Percentiles rank a stretch among this genome's conserved stretches.
Conservation (phyloP, 2,797 vertebrate genomes). For the Sebastes goodei region DNA sequence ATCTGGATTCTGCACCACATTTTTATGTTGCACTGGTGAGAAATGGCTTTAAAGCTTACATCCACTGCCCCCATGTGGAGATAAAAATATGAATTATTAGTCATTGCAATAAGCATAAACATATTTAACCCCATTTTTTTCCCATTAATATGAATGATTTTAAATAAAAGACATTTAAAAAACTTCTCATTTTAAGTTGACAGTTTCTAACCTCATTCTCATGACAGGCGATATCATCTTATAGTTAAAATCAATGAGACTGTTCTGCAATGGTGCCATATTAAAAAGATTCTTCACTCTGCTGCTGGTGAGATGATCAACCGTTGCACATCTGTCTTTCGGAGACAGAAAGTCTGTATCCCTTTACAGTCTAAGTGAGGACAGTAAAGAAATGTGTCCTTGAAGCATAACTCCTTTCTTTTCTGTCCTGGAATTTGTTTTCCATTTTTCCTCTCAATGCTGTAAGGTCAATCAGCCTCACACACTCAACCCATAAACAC, state of each 20-base stretch:
- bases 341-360: slow-evolving; percentile 7
- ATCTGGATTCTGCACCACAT: no score
- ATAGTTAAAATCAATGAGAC: slow-evolving; percentile 33
- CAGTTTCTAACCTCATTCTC: neutral
- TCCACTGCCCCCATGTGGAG: no score
- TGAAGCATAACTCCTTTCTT: neutral
- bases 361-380: neutral
- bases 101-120: neutral
- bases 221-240: neutral
- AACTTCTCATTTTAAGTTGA: neutral
- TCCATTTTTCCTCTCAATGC: neutral
- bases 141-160: neutral
- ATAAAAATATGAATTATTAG: no score
- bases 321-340: slow-evolving; percentile 25
- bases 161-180: neutral
- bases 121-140: neutral
- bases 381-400: slow-evolving; percentile 1
- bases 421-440: neutral
- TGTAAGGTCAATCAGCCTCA: neutral
- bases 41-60: neutral
- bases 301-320: slow-evolving; percentile 10
- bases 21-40: no score
- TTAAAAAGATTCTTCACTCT: slow-evolving; percentile 6
- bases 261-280: slow-evolving; percentile 1
- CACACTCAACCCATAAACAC: neutral